Conservation (phyloP, 2,113 vertebrate genomes). For the Vidua chalybeata region DNA sequence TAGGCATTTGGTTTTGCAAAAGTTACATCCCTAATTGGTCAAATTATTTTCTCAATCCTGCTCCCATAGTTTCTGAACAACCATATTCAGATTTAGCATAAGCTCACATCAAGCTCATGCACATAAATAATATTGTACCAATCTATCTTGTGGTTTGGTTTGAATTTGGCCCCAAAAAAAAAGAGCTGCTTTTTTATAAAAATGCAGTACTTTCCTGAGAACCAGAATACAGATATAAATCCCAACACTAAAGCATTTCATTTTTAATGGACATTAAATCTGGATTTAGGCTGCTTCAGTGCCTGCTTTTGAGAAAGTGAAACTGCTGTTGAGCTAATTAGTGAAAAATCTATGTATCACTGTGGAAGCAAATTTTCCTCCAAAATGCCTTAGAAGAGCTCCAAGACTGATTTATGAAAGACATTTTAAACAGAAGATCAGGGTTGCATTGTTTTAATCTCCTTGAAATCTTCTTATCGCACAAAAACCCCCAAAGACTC, state of each 20-base stretch:
- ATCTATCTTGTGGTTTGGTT: neutral
- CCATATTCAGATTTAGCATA: neutral
- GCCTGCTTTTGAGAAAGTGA: neutral
- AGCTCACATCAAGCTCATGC: neutral
- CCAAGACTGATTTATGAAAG: neutral
- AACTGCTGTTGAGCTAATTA: neutral
- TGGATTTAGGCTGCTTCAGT: neutral
- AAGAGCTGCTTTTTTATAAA: neutral
- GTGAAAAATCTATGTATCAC: constrained; percentile 17
- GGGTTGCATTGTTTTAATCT: neutral
- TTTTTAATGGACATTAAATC: neutral
- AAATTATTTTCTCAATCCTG: neutral
- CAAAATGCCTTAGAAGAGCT: neutral
- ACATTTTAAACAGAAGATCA: neutral
- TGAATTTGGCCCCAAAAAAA: neutral
- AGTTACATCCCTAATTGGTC: neutral
- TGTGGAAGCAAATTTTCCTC: constrained; percentile 8
- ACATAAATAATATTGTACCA: neutral
- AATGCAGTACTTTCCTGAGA: neutral
- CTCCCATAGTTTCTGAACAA: neutral
- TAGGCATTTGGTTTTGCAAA: neutral
- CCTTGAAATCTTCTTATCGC: neutral
- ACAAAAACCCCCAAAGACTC: neutral
- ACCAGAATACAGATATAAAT: neutral
- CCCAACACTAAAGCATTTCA: neutral